Conservation (phyloP, 2,113 vertebrate genomes). For the Taurulus bubalis region DNA sequence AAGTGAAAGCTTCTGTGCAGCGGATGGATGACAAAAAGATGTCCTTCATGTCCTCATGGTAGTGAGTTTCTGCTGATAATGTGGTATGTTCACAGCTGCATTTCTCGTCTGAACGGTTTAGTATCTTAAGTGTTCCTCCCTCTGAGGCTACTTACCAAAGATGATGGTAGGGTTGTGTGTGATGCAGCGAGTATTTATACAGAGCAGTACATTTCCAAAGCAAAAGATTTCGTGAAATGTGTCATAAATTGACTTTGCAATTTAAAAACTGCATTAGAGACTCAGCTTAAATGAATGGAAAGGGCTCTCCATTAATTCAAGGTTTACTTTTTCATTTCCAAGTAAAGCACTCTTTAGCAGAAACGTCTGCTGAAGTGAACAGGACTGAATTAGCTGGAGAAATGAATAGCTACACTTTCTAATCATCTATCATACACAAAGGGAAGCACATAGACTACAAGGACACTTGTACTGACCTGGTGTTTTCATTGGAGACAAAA, state of each 20-base stretch:
- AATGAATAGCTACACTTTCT: neutral
- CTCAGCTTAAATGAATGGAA: neutral
- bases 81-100: neutral
- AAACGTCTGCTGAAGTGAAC: neutral
- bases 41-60: neutral
- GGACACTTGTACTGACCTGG: neutral
- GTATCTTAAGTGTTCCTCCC: neutral
- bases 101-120: neutral
- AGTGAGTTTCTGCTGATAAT: neutral
- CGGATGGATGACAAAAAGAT: neutral
- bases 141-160: neutral
- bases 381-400: neutral
- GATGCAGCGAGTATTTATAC: neutral
- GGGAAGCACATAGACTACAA: neutral
- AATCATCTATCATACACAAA: neutral
- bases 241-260: neutral
- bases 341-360: neutral
- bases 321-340: neutral
- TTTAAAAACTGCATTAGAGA: neutral
- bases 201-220: neutral
- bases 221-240: slow-evolving; percentile 6
- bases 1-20: neutral
- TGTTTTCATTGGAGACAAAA: neutral
- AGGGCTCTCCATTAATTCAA: neutral
- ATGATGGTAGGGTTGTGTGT: neutral